phyloP scores from a whole-genome alignment of 2,113 vertebrate genomes.

The Gavia stellata region DNA sequence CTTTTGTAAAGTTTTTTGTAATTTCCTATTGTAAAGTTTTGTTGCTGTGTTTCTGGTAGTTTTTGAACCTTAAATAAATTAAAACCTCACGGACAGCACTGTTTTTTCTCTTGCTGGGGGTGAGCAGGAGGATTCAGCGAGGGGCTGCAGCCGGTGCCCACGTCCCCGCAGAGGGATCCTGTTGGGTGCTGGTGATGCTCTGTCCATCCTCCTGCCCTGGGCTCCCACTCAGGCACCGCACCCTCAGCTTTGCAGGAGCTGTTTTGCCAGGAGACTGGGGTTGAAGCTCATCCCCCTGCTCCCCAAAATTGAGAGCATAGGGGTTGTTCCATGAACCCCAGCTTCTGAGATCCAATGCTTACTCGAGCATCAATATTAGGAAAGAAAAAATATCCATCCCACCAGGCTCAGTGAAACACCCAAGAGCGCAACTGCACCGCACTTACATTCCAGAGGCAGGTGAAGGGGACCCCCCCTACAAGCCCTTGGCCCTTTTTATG shows the following conservation, averaged over 20 bases:
- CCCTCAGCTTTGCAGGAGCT: not conserved
- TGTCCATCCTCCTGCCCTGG: not conserved
- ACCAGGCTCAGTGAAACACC: not conserved
- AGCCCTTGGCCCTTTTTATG: not conserved
- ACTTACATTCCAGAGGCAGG: no score
- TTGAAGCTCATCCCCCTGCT: not conserved
- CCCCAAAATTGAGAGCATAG: rapidly evolving
- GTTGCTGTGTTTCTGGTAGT: no score
- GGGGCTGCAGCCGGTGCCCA: not conserved
- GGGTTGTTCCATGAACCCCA: no score
- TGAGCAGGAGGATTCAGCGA: rapidly evolving
- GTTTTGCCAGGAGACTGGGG: not conserved
- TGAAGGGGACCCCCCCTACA: no score
- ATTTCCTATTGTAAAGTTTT: not conserved
- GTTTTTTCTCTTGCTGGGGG: no score
- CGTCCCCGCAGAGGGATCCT: rapidly evolving
- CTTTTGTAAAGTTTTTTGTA: not conserved
- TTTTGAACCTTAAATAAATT: not conserved
- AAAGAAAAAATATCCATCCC: not conserved
- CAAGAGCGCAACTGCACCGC: rapidly evolving
- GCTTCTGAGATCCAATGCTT: not conserved
- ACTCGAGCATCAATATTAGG: not conserved
- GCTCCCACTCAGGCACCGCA: not conserved
- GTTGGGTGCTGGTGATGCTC: not conserved
- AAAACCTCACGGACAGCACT: not conserved